Conservation (phyloP, 2,888 invertebrate species). For the Encarsia formosa region DNA sequence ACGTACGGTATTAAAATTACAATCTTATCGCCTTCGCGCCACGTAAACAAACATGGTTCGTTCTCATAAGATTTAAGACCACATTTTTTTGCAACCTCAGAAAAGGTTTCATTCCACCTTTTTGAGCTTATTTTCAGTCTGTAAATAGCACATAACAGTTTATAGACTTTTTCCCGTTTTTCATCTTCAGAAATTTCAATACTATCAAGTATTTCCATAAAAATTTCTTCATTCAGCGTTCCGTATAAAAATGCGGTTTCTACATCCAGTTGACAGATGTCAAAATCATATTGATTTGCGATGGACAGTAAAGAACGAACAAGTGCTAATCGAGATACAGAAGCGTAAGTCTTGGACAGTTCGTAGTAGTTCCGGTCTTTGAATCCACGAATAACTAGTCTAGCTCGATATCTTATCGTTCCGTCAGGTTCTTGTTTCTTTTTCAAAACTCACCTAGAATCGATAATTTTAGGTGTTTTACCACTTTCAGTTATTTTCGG, state of each 20-base stretch:
- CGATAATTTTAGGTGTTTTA: constrained; percentile 9
- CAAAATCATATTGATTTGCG: constrained; percentile 17
- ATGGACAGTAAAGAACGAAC: constrained; percentile 9
- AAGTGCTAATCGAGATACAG: not conserved
- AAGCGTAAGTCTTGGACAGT: not conserved
- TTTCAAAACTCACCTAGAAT: constrained; percentile 25
- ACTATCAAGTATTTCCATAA: constrained; percentile 23
- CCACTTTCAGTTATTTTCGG: constrained; percentile 2
- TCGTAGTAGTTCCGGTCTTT: constrained; percentile 12
- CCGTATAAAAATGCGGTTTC: constrained; percentile 22
- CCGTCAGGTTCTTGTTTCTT: constrained; percentile 9
- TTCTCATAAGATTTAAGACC: constrained; percentile 8
- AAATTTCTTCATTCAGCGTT: constrained; percentile 13
- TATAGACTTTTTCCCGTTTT: constrained; percentile 9
- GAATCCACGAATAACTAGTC: constrained; percentile 18
- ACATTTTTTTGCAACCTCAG: constrained; percentile 17
- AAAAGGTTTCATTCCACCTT: constrained; percentile 27
- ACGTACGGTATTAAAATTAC: constrained; percentile 24
- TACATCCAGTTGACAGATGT: too few species aligned
- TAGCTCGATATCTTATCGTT: constrained; percentile 7
- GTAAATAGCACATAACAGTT: constrained; percentile 28
- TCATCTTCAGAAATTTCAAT: not conserved
- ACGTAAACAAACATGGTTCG: constrained; percentile 28
- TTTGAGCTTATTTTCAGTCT: constrained; percentile 29
- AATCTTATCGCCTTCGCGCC: constrained; percentile 10